phyloP scores from a whole-genome alignment of 2,888 invertebrate genomes.

The Perdita meconis region DNA sequence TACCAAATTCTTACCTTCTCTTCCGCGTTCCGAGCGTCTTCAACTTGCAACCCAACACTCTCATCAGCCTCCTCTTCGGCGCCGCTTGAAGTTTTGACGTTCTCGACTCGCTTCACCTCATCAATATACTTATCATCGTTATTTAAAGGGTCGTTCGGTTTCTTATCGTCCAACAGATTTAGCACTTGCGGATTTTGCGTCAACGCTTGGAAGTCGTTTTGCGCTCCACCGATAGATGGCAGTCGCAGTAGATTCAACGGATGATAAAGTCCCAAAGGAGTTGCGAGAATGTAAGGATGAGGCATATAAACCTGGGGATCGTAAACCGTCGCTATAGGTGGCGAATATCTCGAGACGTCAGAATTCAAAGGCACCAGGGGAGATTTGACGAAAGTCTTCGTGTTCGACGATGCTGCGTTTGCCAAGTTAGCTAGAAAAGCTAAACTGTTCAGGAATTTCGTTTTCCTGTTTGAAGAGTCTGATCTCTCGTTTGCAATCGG shows the following conservation, averaged over 20 bases:
- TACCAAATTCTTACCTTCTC: conserved; percentile 66
- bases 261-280: conserved; percentile 54
- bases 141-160: conserved; percentile 23
- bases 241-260: conserved; percentile 54
- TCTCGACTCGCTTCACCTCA: conserved; percentile 44
- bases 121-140: conserved; percentile 55
- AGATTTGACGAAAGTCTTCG: conserved; percentile 50
- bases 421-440: conserved; percentile 77
- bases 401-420: conserved; percentile 39
- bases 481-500: background rate
- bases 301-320: conserved; percentile 71
- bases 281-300: conserved; percentile 60
- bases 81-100: conserved; percentile 28
- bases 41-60: conserved; percentile 28
- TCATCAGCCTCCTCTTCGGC: conserved; percentile 30
- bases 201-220: conserved; percentile 32
- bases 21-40: conserved; percentile 52
- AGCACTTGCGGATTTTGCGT: conserved; percentile 31
- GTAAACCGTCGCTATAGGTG: conserved; percentile 74
- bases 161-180: conserved; percentile 41
- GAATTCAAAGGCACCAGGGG: conserved; percentile 52
- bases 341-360: conserved; percentile 58
- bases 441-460: conserved; percentile 74
- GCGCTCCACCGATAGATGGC: conserved; percentile 35
- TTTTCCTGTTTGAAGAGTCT: conserved; percentile 50